phyloP scores from a whole-genome alignment of 2,797 vertebrate species.

The Xerus rutilus region DNA sequence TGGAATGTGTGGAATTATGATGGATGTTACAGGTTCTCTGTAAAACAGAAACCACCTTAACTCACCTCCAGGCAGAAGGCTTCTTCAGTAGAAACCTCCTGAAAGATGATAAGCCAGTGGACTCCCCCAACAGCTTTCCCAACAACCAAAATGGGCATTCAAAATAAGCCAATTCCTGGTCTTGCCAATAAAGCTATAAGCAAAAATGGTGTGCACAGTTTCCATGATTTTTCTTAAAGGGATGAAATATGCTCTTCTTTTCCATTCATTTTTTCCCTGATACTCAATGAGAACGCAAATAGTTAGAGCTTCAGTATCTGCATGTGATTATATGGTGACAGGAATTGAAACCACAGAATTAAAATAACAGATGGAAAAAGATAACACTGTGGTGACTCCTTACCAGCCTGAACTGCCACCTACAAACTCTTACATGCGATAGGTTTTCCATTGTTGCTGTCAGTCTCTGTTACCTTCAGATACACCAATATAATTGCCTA shows the following conservation, averaged over 20 bases:
- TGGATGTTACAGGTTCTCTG: not conserved
- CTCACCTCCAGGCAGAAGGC: not conserved
- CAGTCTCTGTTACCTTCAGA: not conserved
- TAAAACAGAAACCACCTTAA: conserved; percentile 16
- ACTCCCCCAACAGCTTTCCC: not conserved
- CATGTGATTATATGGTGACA: not conserved
- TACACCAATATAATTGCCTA: not conserved
- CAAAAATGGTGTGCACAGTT: not conserved
- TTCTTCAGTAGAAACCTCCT: not conserved
- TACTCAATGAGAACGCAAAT: not conserved
- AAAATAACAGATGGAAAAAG: not conserved
- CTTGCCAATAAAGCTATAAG: not conserved
- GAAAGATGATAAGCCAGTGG: not conserved
- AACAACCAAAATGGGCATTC: not conserved
- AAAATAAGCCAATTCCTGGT: not conserved
- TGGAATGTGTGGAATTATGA: not conserved
- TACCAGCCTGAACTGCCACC: not conserved
- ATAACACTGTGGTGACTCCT: not conserved
- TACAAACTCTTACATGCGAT: not conserved
- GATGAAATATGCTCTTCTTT: not conserved
- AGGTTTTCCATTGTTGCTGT: not conserved
- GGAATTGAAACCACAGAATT: not conserved
- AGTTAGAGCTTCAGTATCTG: not conserved
- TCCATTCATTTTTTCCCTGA: not conserved
- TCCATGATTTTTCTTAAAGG: not conserved